Percentiles rank a stretch among this genome's conserved stretches.
Conservation (phyloP, 2,113 vertebrate genomes). For the Esox niger region DNA sequence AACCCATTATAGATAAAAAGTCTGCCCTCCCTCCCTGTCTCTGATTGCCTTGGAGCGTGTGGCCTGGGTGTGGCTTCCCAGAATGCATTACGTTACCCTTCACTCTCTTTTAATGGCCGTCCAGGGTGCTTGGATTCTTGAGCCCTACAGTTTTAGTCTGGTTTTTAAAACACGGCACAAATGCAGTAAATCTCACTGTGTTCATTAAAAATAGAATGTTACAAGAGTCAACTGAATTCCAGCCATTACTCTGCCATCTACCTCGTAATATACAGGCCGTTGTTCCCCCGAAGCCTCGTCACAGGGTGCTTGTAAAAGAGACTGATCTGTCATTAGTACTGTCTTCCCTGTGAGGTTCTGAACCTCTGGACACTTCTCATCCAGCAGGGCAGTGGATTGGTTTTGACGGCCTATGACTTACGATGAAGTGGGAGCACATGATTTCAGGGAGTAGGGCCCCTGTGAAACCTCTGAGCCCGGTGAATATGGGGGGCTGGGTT, state of each 20-base stretch:
- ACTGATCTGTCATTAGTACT: neutral
- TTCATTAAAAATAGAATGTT: too few species aligned
- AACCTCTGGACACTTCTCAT: neutral
- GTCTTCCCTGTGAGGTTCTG: neutral
- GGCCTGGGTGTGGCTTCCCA: too few species aligned
- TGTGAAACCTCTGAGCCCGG: neutral
- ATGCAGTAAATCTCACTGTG: too few species aligned
- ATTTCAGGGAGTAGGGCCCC: neutral
- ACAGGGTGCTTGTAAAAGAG: neutral
- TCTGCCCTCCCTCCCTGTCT: too few species aligned
- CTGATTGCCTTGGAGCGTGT: neutral
- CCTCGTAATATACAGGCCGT: too few species aligned
- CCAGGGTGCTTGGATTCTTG: too few species aligned
- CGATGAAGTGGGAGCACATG: neutral
- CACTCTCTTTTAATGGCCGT: conserved; percentile 23
- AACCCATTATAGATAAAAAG: too few species aligned
- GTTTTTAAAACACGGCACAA: too few species aligned
- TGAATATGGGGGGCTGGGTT: neutral
- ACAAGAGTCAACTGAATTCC: too few species aligned
- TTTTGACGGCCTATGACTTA: neutral
- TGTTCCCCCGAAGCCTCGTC: conserved; percentile 23
- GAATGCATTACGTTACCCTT: too few species aligned
- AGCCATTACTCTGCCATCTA: too few species aligned
- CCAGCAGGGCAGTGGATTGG: neutral
- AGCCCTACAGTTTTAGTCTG: too few species aligned